phyloP scores from a whole-genome alignment of 2,797 vertebrate genomes.

The Muscicapa comitata region DNA sequence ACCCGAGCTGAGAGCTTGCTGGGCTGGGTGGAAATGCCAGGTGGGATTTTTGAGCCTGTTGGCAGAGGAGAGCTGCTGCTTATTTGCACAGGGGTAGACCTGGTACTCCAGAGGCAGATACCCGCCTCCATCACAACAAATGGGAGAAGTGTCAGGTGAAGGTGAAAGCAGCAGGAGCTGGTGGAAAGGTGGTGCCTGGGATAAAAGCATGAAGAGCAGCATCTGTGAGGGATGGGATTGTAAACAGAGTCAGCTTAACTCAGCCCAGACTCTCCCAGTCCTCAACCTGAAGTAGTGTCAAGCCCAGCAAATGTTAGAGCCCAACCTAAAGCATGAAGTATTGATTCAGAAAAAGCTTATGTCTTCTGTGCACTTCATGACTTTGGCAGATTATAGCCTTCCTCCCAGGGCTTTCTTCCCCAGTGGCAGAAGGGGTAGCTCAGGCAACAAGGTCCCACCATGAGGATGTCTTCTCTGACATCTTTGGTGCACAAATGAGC shows the following conservation, averaged over 20 bases:
- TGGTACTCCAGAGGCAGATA: not conserved
- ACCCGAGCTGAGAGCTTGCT: not conserved
- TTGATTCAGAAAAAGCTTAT: not conserved
- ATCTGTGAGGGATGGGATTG: not conserved
- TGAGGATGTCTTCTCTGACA: not conserved
- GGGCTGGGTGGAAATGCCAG: not conserved
- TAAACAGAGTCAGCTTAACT: not conserved
- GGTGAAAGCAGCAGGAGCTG: not conserved
- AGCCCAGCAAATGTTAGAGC: not conserved
- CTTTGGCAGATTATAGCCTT: not conserved
- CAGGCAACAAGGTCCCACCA: not conserved
- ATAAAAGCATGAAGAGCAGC: fast-evolving
- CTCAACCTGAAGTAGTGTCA: not conserved
- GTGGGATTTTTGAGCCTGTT: not conserved
- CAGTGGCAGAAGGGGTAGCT: not conserved
- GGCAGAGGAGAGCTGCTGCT: not conserved
- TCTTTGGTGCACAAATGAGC: not conserved
- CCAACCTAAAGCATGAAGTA: fast-evolving
- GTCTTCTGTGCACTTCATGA: not conserved
- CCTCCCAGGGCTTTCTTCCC: not conserved
- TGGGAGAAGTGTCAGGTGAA: not conserved
- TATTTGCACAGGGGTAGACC: not conserved
- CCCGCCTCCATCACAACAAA: not conserved
- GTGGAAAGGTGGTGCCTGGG: not conserved
- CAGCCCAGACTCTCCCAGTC: not conserved